These are phyloP conservation scores for Megalops atlanticus DNA, from an alignment of 2,113 vertebrate genomes.

Conservation along the genomic window DNA sequence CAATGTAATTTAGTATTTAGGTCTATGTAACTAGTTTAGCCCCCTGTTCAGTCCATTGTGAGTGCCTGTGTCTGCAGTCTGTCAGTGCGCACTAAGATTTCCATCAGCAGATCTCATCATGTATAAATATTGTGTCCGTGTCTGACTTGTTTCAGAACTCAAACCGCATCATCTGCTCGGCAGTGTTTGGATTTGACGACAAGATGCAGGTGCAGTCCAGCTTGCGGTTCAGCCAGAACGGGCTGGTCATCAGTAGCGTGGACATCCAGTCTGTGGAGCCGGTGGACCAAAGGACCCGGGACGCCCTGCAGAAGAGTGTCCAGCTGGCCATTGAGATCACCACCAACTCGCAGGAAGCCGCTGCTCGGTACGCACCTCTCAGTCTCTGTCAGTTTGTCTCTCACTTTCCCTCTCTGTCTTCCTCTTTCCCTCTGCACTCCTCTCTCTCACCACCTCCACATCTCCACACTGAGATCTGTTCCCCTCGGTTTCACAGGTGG, in stretches of 20 bases:
- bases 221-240: constrained; percentile 78
- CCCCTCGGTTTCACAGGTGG: too few species aligned
- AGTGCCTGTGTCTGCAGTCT: too few species aligned
- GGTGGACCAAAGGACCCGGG: constrained; percentile 85
- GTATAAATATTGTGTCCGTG: too few species aligned
- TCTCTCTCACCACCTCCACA: not conserved
- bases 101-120: too few species aligned
- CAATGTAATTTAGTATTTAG: too few species aligned
- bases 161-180: constrained; percentile 82
- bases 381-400: too few species aligned
- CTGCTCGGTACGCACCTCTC: constrained; percentile 70
- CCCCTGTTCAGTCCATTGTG: too few species aligned
- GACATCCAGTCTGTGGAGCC: constrained; percentile 91
- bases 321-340: constrained; percentile 92
- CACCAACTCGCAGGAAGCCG: constrained; percentile 91
- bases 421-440: not conserved
- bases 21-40: too few species aligned
- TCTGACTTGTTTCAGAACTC: too few species aligned
- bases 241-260: constrained; percentile 84
- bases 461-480: not conserved
- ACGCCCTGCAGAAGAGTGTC: constrained; percentile 85
- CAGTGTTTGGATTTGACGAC: constrained; percentile 85
- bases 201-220: constrained; percentile 64
- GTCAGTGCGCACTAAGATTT: too few species aligned
- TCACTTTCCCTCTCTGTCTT: not conserved